These are phyloP conservation scores for Chaetophractus vellerosus DNA, from an alignment of 2,797 vertebrate genomes.

Conservation along the genomic window DNA sequence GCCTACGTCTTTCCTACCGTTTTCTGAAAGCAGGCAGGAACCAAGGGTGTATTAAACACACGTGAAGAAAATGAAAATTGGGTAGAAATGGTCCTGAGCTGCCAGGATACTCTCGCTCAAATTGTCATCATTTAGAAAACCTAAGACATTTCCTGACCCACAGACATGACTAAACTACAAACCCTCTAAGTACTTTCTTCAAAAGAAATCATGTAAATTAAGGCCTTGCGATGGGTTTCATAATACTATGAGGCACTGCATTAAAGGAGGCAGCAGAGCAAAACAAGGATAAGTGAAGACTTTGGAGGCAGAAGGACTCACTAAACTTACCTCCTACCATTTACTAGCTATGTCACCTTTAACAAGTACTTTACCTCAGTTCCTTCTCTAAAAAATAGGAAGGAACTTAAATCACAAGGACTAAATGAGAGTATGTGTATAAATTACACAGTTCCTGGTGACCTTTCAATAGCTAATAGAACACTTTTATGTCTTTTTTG, in stretches of 20 bases:
- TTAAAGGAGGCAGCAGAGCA: not conserved
- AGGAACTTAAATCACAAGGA: not conserved
- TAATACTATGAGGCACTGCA: not conserved
- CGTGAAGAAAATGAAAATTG: not conserved
- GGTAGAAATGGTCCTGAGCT: not conserved
- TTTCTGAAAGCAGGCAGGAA: conserved; percentile 5
- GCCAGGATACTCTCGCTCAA: not conserved
- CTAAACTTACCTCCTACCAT: not conserved
- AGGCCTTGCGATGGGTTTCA: not conserved
- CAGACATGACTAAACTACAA: not conserved
- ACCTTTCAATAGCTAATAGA: not conserved
- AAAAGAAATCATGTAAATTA: not conserved
- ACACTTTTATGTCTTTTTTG: not conserved
- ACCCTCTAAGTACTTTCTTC: not conserved
- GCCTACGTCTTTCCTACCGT: not conserved
- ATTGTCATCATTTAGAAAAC: not conserved
- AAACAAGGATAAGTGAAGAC: not conserved
- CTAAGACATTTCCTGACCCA: not conserved
- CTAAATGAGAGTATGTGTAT: not conserved
- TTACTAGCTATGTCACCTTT: not conserved
- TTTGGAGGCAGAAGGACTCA: not conserved
- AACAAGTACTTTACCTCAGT: not conserved
- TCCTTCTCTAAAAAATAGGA: not conserved
- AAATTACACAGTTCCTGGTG: not conserved
- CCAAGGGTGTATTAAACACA: not conserved